Evolutionary conservation across 2,888 invertebrate species (phyloP).

Genomic region (Lobophora halterata): DNA sequence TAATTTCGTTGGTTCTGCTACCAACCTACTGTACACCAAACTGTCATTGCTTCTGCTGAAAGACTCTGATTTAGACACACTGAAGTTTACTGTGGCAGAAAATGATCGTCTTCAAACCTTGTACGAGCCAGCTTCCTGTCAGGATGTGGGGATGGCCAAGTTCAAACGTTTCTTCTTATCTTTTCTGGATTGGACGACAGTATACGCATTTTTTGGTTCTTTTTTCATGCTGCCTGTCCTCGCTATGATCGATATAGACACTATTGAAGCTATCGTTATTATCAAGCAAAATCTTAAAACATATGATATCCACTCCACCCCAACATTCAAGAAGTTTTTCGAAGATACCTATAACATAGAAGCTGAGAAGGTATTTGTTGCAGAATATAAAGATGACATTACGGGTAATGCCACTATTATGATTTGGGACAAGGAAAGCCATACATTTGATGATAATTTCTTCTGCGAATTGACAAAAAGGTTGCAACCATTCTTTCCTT

Average conservation of each 20-base stretch:
- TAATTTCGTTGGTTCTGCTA: slow-evolving; percentile 53
- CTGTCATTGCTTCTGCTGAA: slow-evolving; percentile 39
- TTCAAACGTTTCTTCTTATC: slow-evolving; percentile 41
- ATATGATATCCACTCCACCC: slow-evolving; percentile 41
- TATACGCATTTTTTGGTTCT: slow-evolving; percentile 31
- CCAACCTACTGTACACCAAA: slow-evolving; percentile 46
- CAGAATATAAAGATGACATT: slow-evolving; percentile 30
- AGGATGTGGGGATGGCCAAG: slow-evolving; percentile 21
- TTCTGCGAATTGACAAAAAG: slow-evolving; percentile 42
- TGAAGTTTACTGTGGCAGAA: slow-evolving; percentile 49
- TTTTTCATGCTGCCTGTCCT: slow-evolving; percentile 34
- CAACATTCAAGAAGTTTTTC: slow-evolving; percentile 46
- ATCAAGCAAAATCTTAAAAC: slow-evolving; percentile 28
- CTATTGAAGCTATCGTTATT: slow-evolving; percentile 50
- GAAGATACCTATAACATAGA: slow-evolving; percentile 41
- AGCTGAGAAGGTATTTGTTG: slow-evolving; percentile 29
- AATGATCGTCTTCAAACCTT: slow-evolving; percentile 31
- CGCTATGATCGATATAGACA: slow-evolving; percentile 31
- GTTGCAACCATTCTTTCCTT: slow-evolving; percentile 49
- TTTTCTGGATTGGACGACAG: slow-evolving; percentile 43
- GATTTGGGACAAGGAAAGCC: slow-evolving; percentile 52
- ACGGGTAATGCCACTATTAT: slow-evolving; percentile 46
- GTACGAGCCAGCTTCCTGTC: slow-evolving; percentile 28
- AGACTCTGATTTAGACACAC: slow-evolving; percentile 41
- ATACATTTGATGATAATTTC: slow-evolving; percentile 51